Conservation (phyloP, 2,797 vertebrate species). For the Toxotes lorentzi region DNA sequence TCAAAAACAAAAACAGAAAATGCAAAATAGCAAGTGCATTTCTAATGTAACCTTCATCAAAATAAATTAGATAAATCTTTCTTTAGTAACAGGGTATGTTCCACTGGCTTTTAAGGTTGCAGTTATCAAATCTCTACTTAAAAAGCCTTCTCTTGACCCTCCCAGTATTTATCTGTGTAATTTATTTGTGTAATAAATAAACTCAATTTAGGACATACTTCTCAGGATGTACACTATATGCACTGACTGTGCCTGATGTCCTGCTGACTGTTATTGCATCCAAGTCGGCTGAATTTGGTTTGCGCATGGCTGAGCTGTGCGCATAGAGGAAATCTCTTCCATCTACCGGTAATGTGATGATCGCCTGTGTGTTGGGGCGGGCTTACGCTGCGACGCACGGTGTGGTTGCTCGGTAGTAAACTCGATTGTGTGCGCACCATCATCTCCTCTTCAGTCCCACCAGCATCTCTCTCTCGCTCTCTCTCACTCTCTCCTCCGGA, state of each 20-base stretch:
- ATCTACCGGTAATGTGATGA: slow-evolving; percentile 21
- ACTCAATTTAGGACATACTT: neutral
- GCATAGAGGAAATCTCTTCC: slow-evolving; percentile 20
- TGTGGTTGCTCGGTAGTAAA: slow-evolving; percentile 39
- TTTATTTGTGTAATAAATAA: too few species aligned
- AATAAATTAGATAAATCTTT: too few species aligned
- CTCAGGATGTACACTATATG: neutral
- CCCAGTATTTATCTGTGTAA: too few species aligned
- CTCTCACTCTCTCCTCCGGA: neutral
- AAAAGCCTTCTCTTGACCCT: too few species aligned
- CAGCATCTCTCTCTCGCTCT: slow-evolving; percentile 38
- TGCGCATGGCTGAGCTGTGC: neutral
- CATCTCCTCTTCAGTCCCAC: slow-evolving; percentile 34
- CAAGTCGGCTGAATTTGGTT: neutral
- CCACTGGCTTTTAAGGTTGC: too few species aligned
- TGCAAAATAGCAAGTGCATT: too few species aligned
- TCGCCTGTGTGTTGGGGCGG: slow-evolving; percentile 26
- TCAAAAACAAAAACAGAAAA: too few species aligned
- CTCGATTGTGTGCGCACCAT: slow-evolving; percentile 61
- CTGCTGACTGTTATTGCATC: neutral
- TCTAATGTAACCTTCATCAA: too few species aligned
- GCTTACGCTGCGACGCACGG: slow-evolving; percentile 60
- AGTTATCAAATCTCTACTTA: too few species aligned
- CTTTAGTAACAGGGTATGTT: too few species aligned
- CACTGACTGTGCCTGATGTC: neutral